phyloP scores from a whole-genome alignment of 1,140 invertebrate species.

The Kradibia gibbosae region DNA sequence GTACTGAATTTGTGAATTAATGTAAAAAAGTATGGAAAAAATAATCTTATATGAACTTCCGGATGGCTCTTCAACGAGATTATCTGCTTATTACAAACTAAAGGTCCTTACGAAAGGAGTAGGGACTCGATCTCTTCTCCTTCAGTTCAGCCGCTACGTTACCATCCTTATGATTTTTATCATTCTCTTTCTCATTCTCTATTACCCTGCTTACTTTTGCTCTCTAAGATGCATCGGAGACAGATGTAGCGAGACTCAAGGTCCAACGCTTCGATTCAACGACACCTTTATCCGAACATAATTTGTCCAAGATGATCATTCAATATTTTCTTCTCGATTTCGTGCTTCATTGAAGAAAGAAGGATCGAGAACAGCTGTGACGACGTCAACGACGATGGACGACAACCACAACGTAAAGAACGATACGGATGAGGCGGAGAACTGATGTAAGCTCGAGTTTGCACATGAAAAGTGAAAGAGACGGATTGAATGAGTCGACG shows the following conservation, averaged over 20 bases:
- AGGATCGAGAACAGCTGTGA: not conserved
- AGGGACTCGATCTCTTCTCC: not conserved
- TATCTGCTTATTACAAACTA: conserved; percentile 3
- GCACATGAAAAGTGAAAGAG: conserved; percentile 43
- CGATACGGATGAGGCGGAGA: too few relatives aligned
- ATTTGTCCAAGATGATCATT: conserved; percentile 40
- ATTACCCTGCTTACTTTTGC: too few relatives aligned
- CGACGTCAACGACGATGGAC: not conserved
- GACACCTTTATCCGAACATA: conserved; percentile 22
- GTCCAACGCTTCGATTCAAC: not conserved
- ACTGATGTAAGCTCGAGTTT: not conserved
- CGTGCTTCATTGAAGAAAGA: not conserved
- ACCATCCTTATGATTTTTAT: not conserved
- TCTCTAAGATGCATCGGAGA: not conserved
- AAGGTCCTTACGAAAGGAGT: not conserved
- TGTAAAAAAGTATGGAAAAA: too few relatives aligned
- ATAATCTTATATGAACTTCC: not conserved
- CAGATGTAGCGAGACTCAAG: not conserved
- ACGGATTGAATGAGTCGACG: conserved; percentile 38
- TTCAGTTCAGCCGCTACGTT: not conserved
- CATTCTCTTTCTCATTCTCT: not conserved
- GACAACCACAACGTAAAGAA: too few relatives aligned
- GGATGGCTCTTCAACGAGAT: not conserved
- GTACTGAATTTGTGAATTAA: too few relatives aligned
- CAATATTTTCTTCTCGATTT: conserved; percentile 10